Percentiles rank a stretch among this genome's conserved stretches.
phyloP scores from a whole-genome alignment of 1,140 invertebrate genomes.

The Monomorium pharaonis region DNA sequence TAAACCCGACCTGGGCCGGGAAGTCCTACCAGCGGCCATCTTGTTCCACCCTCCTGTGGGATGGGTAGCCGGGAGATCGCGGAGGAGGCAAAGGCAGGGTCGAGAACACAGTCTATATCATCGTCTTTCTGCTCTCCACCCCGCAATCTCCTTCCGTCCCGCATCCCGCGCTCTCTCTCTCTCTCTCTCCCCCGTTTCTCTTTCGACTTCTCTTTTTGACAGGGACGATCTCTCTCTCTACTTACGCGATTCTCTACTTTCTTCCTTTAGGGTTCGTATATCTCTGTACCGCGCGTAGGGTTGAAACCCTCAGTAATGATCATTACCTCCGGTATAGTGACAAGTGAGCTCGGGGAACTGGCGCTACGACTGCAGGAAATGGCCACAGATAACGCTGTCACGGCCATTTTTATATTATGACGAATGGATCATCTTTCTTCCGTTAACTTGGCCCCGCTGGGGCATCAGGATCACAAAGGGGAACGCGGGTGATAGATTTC shows the following conservation, averaged over 20 bases:
- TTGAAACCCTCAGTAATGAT: slow-evolving; percentile 81
- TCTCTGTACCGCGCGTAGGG: slow-evolving; percentile 61
- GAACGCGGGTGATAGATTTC: slow-evolving; percentile 66
- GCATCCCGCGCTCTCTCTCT: slow-evolving; percentile 15
- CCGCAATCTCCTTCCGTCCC: neutral
- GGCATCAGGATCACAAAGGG: neutral
- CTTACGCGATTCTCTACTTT: slow-evolving; percentile 6
- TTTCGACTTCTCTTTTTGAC: slow-evolving; percentile 34
- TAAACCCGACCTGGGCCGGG: slow-evolving; percentile 80
- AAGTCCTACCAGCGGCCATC: slow-evolving; percentile 82
- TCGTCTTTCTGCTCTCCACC: slow-evolving; percentile 65
- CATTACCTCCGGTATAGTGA: slow-evolving; percentile 84
- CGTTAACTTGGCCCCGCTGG: slow-evolving; percentile 64
- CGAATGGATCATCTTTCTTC: slow-evolving; percentile 82
- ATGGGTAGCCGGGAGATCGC: slow-evolving; percentile 20
- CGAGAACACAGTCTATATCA: slow-evolving; percentile 71
- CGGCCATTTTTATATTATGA: slow-evolving; percentile 84
- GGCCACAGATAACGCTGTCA: slow-evolving; percentile 83
- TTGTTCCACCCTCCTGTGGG: slow-evolving; percentile 77
- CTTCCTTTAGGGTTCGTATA: slow-evolving; percentile 33
- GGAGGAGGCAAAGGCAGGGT: slow-evolving; percentile 29
- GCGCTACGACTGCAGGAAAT: slow-evolving; percentile 81
- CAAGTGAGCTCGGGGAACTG: slow-evolving; percentile 79
- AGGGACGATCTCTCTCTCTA: slow-evolving; percentile 29
- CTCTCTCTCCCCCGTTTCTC: slow-evolving; percentile 32